phyloP scores from a whole-genome alignment of 2,113 vertebrate species.

The Haplochromis burtoni region DNA sequence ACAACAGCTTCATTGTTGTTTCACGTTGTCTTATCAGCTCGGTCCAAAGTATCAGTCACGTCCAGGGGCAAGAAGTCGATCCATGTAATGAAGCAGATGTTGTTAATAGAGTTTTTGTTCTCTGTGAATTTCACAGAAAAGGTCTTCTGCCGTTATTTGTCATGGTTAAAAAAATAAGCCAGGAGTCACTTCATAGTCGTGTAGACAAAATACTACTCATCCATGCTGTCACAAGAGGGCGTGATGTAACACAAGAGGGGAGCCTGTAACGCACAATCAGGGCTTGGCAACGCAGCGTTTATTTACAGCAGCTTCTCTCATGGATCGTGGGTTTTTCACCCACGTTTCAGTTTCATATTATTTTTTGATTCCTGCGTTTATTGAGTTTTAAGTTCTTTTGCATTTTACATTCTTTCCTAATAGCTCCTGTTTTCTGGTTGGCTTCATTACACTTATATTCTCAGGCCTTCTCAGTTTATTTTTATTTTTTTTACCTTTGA shows the following conservation, averaged over 20 bases:
- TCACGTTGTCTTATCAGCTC: conserved; percentile 11
- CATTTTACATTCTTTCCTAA: not conserved
- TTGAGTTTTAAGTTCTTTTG: not conserved
- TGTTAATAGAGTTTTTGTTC: not conserved
- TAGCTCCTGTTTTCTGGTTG: not conserved
- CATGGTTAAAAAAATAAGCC: not conserved
- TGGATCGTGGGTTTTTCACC: accelerated
- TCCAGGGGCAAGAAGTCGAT: not conserved
- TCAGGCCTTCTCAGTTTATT: not conserved
- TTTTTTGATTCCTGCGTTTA: not conserved
- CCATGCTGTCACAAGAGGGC: conserved; percentile 34
- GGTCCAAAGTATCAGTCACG: conserved; percentile 14
- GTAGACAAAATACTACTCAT: not conserved
- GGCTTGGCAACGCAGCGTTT: not conserved
- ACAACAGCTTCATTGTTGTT: not conserved
- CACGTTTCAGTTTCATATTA: accelerated
- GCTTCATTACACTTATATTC: not conserved
- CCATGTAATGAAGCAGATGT: not conserved
- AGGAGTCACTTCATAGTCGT: not conserved
- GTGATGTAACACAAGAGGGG: not conserved
- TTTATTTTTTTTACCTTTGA: not conserved
- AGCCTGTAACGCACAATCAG: not conserved
- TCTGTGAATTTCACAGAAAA: not conserved
- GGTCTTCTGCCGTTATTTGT: not conserved
- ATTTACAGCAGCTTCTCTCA: not conserved